Percentiles rank a stretch among this genome's conserved stretches.
These are phyloP conservation scores for Salvator merianae DNA, from an alignment of 2,113 vertebrate genomes.

Conservation along the genomic window DNA sequence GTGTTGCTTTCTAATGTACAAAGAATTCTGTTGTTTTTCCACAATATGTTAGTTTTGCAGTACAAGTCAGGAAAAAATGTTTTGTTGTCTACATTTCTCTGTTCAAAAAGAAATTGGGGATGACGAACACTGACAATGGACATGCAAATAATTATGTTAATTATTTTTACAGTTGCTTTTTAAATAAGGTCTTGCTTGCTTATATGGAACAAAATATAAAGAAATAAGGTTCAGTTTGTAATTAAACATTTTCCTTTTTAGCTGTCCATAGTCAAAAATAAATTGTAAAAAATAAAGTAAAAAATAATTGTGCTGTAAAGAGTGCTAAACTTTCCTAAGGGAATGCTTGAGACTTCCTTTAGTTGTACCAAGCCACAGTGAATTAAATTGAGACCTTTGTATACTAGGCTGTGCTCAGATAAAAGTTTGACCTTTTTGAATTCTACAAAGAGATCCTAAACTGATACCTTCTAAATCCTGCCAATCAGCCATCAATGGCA, in stretches of 20 bases:
- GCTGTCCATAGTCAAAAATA: not conserved
- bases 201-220: not conserved
- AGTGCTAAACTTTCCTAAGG: not conserved
- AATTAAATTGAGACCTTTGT: not conserved
- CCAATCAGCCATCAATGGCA: no score
- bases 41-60: not conserved
- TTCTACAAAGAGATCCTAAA: no score
- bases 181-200: not conserved
- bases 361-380: not conserved
- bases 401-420: not conserved
- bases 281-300: not conserved
- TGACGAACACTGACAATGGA: not conserved
- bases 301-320: not conserved
- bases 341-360: not conserved
- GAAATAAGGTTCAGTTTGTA: not conserved
- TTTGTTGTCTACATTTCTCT: not conserved
- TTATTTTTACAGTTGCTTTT: not conserved
- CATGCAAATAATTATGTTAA: not conserved
- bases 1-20: conserved; percentile 24
- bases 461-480: no score
- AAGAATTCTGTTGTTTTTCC: conserved; percentile 7
- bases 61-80: not conserved
- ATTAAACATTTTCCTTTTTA: not conserved
- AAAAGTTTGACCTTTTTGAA: no score
- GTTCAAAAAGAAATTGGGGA: not conserved